Conservation (phyloP, 2,797 vertebrate genomes). For the Harpagifer antarcticus region DNA sequence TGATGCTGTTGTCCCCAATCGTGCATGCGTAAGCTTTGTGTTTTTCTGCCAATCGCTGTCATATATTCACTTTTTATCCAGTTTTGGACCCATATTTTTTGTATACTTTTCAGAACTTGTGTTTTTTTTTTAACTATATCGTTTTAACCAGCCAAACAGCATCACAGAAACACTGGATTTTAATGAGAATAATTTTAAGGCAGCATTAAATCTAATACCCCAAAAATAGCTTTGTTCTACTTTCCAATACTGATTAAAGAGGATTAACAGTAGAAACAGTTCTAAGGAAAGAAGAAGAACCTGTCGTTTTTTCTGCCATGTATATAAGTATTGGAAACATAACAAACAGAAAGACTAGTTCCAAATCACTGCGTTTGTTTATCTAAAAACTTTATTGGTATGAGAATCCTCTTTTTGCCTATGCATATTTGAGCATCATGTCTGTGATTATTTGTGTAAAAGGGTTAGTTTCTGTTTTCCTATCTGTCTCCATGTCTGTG, state of each 20-base stretch:
- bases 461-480: constrained; percentile 28
- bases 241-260: neutral
- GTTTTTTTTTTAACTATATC: no score
- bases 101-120: no score
- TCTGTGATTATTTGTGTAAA: constrained; percentile 31
- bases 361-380: constrained; percentile 21
- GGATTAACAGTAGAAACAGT: constrained; percentile 6
- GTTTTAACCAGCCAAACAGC: no score
- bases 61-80: no score
- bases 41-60: no score
- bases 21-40: no score
- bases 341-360: neutral
- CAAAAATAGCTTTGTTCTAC: neutral
- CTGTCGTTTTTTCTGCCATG: neutral
- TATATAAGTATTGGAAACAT: neutral
- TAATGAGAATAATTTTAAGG: neutral
- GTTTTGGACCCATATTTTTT: neutral
- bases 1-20: no score
- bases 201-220: neutral
- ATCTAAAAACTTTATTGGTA: constrained; percentile 24
- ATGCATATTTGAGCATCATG: constrained; percentile 10
- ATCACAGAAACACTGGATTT: neutral
- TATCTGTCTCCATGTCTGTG: constrained; percentile 39
- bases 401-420: constrained; percentile 1
- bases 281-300: constrained; percentile 1